A percentile compares a stretch with the other conserved stretches of the same genome.
Evolutionary conservation across 2,888 invertebrate genomes (phyloP).

Genomic region (Blastobasis adustella): DNA sequence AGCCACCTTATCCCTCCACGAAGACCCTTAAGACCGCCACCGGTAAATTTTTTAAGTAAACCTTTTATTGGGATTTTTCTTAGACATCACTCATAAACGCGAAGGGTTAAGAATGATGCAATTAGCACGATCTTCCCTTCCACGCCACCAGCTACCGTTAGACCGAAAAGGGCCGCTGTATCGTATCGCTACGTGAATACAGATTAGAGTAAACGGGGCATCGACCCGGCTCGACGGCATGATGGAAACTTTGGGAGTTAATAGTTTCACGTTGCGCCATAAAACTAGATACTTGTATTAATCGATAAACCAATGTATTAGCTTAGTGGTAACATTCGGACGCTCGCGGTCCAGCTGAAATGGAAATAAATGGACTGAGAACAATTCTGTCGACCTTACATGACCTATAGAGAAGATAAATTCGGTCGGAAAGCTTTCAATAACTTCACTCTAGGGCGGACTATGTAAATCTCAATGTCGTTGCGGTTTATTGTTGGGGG

Average conservation of each 20-base stretch:
- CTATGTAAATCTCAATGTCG: neutral
- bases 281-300: conserved; percentile 1
- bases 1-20: too few relatives aligned
- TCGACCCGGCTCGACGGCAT: conserved; percentile 17
- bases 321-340: conserved; percentile 13
- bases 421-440: neutral
- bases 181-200: conserved; percentile 10
- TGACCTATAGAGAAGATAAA: neutral
- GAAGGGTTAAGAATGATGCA: too few relatives aligned
- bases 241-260: conserved; percentile 9
- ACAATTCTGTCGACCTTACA: conserved; percentile 25
- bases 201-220: conserved; percentile 24
- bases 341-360: conserved; percentile 19
- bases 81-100: too few relatives aligned
- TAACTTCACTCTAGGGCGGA: neutral
- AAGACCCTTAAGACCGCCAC: too few relatives aligned
- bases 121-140: too few relatives aligned
- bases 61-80: too few relatives aligned
- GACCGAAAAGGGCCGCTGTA: too few relatives aligned
- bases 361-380: conserved; percentile 26
- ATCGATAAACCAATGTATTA: neutral
- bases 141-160: too few relatives aligned
- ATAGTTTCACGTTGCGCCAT: conserved; percentile 16
- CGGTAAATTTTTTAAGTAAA: too few relatives aligned
- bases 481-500: neutral